Evolutionary conservation across 2,797 vertebrate genomes (phyloP).

Genomic region (Nasua narica): DNA sequence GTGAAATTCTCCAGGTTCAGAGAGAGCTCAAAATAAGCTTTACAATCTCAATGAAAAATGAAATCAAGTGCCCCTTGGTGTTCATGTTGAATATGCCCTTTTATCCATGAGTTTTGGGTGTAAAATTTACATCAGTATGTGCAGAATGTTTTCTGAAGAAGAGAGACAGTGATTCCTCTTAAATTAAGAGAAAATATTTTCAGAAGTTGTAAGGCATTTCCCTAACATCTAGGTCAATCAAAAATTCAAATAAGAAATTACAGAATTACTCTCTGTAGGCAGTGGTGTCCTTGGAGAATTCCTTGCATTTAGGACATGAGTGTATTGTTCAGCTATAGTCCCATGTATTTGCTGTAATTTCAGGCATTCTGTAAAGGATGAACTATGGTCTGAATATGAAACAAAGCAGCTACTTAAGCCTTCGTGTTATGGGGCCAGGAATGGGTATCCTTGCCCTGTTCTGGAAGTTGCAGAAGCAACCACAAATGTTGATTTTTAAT

Average conservation of each 20-base stretch:
- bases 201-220: neutral
- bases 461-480: neutral
- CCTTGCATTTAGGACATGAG: neutral
- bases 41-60: neutral
- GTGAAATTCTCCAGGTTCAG: neutral
- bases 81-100: neutral
- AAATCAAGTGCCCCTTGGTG: neutral
- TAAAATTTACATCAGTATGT: neutral
- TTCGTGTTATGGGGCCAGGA: neutral
- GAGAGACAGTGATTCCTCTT: neutral
- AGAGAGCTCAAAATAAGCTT: neutral
- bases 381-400: neutral
- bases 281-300: neutral
- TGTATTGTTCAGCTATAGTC: neutral
- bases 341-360: neutral
- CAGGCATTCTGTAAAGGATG: neutral
- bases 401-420: neutral
- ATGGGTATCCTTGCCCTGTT: neutral
- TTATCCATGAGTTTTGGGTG: neutral
- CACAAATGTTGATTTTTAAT: neutral
- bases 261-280: neutral
- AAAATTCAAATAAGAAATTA: neutral
- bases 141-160: neutral
- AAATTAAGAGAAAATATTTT: neutral
- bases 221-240: conserved; percentile 2